A percentile compares a stretch with the other conserved stretches of the same genome.
Conservation (phyloP, 1,140 invertebrate species). For the Melitaea cinxia region DNA sequence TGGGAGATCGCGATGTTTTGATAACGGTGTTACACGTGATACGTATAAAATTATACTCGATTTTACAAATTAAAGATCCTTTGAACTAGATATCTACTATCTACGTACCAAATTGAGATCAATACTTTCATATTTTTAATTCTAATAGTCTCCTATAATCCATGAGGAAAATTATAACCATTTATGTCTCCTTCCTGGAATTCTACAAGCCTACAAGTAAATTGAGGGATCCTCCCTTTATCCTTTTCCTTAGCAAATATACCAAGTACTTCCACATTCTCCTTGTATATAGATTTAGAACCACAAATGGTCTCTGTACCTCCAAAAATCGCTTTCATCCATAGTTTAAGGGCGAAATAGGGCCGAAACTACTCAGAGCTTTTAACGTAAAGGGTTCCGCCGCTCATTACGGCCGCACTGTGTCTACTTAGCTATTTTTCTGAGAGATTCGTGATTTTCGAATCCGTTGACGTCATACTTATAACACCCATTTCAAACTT, state of each 20-base stretch:
- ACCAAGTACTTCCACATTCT: not conserved
- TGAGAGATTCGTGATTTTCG: constrained; percentile 37
- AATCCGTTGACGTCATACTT: constrained; percentile 16
- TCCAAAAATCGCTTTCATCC: constrained; percentile 37
- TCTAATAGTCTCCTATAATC: too few relatives aligned
- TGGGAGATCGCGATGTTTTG: too few relatives aligned
- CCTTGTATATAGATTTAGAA: not conserved
- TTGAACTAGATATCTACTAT: too few relatives aligned
- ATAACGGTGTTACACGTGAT: too few relatives aligned
- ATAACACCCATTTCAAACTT: constrained; percentile 3
- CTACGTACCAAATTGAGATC: too few relatives aligned
- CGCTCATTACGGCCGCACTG: constrained; percentile 44
- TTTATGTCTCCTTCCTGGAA: too few relatives aligned
- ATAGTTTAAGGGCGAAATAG: constrained; percentile 48
- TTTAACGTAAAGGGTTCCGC: constrained; percentile 51
- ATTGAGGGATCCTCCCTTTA: too few relatives aligned
- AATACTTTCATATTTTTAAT: too few relatives aligned
- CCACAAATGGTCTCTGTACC: constrained; percentile 1
- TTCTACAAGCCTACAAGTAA: too few relatives aligned
- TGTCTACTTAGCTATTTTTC: constrained; percentile 42
- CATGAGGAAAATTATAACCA: too few relatives aligned
- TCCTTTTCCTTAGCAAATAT: not conserved
- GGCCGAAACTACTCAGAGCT: constrained; percentile 51
- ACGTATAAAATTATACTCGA: too few relatives aligned
- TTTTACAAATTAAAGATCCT: too few relatives aligned